These are phyloP conservation scores for Bubo bubo DNA, from an alignment of 2,113 vertebrate genomes.

Conservation along the genomic window DNA sequence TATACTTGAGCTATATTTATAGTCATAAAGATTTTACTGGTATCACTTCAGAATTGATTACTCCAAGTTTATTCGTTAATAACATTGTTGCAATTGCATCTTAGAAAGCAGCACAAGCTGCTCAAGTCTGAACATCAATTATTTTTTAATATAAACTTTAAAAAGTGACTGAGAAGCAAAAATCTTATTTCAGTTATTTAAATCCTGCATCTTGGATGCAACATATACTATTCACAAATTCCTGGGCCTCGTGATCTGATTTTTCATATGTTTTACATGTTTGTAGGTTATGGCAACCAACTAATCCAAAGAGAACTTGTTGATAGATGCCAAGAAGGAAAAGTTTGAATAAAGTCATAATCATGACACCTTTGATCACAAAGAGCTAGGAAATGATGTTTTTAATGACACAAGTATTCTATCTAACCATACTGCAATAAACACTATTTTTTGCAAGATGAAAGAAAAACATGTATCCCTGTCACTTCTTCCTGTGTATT, in stretches of 20 bases:
- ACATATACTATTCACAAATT: background rate
- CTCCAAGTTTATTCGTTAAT: background rate
- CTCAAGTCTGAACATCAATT: background rate
- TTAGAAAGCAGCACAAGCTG: background rate
- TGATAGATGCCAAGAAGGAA: background rate
- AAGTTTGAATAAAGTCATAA: conserved; percentile 4
- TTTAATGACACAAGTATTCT: background rate
- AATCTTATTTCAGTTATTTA: background rate
- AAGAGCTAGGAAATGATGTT: background rate
- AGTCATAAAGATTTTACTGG: background rate
- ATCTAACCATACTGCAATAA: background rate
- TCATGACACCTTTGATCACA: background rate
- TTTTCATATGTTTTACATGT: background rate
- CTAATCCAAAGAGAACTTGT: background rate
- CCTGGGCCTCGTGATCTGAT: background rate
- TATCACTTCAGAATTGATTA: background rate
- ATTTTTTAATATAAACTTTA: background rate
- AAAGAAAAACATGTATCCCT: background rate
- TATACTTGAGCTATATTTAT: background rate
- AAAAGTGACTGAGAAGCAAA: background rate
- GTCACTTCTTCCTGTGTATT: background rate
- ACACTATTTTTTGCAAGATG: background rate
- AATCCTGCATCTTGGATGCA: background rate
- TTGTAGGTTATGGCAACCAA: conserved; percentile 56
- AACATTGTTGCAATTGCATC: background rate